These are phyloP conservation scores for Istiophorus platypterus DNA, from an alignment of 2,113 vertebrate species.

Conservation along the genomic window DNA sequence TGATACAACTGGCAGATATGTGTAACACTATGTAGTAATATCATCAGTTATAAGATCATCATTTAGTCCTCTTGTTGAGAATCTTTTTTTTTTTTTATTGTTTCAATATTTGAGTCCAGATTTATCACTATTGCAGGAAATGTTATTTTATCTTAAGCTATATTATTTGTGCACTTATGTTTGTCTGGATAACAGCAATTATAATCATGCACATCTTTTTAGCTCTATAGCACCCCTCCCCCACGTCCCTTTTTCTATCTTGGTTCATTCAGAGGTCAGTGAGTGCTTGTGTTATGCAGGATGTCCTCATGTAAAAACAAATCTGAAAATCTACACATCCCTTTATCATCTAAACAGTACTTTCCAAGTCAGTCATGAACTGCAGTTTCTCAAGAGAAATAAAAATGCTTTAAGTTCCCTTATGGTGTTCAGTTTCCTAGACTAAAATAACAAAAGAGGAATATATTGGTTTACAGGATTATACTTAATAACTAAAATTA, in stretches of 20 bases:
- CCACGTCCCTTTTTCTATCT: slow-evolving; percentile 54
- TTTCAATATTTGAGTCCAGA: not conserved
- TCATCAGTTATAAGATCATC: not conserved
- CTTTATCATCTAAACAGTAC: slow-evolving; percentile 77
- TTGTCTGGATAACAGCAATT: slow-evolving; percentile 73
- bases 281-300: slow-evolving; percentile 80
- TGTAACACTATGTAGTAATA: not conserved
- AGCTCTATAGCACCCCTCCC: slow-evolving; percentile 44
- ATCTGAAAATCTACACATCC: slow-evolving; percentile 80
- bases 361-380: not conserved
- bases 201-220: slow-evolving; percentile 50
- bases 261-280: slow-evolving; percentile 87
- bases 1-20: not conserved
- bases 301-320: slow-evolving; percentile 86
- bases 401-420: not conserved
- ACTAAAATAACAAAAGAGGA: not conserved
- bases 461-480: not conserved
- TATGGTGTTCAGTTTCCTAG: not conserved
- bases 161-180: slow-evolving; percentile 14
- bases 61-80: slow-evolving; percentile 6
- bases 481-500: not conserved
- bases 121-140: not conserved
- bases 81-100: not conserved
- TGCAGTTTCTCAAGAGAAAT: not conserved
- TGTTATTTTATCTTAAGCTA: slow-evolving; percentile 14